Conservation (phyloP, 2,797 vertebrate species). For the Chrysocyon brachyurus region DNA sequence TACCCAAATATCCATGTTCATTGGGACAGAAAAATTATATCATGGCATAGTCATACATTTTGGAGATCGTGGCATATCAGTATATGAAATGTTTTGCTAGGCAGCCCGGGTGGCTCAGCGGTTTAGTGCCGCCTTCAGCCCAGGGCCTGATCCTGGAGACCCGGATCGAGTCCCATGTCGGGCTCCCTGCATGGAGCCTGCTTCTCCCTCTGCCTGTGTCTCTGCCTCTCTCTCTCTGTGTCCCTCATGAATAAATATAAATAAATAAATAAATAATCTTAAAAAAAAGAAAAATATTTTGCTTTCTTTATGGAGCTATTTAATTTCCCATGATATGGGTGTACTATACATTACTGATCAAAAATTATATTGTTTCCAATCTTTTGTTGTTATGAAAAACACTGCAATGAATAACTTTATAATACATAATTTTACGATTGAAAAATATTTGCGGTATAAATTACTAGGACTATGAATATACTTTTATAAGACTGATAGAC, state of each 20-base stretch:
- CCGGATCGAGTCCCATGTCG: too few species aligned
- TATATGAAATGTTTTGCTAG: not conserved
- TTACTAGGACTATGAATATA: not conserved
- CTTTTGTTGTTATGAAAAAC: not conserved
- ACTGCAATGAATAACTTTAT: not conserved
- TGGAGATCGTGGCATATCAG: not conserved
- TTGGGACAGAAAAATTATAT: not conserved
- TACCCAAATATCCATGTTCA: not conserved
- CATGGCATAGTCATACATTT: not conserved
- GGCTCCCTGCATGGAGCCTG: too few species aligned
- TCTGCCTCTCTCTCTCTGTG: too few species aligned
- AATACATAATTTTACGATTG: not conserved
- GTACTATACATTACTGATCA: not conserved
- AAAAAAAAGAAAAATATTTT: too few species aligned
- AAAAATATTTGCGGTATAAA: slow-evolving; percentile 31
- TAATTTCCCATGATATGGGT: not conserved
- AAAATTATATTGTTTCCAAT: not conserved
- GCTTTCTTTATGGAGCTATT: not conserved
- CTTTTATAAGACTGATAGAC: not conserved
- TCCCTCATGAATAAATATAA: too few species aligned
- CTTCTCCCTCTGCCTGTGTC: too few species aligned
- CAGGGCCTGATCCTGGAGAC: too few species aligned
- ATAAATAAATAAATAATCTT: too few species aligned
- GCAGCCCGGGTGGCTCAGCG: too few species aligned
- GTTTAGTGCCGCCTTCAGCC: too few species aligned